phyloP scores from a whole-genome alignment of 2,113 vertebrate species.

The Cariama cristata region DNA sequence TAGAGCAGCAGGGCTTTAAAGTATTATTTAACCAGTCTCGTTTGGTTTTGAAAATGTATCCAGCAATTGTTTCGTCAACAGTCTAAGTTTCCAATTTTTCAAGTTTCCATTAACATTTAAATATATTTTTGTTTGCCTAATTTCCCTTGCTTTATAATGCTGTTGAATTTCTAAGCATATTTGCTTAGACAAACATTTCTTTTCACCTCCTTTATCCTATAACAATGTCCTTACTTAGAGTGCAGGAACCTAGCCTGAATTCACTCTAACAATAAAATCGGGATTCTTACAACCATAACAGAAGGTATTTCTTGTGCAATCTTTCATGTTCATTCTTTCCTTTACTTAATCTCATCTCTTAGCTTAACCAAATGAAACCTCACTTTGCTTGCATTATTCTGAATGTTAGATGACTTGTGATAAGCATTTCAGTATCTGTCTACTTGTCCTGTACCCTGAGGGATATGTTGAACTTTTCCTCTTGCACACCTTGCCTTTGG shows the following conservation, averaged over 20 bases:
- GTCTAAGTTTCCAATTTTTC: neutral
- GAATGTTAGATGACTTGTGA: neutral
- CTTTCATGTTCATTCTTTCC: neutral
- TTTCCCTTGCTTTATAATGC: neutral
- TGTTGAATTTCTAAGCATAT: neutral
- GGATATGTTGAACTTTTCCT: neutral
- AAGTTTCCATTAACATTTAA: neutral
- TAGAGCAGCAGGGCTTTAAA: neutral
- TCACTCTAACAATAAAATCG: neutral
- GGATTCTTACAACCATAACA: neutral
- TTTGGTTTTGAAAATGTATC: neutral
- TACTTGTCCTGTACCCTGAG: neutral
- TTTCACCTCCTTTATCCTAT: neutral
- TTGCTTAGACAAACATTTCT: neutral
- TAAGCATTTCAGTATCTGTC: neutral
- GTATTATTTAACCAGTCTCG: neutral
- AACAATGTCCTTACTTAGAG: neutral
- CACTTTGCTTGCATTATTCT: neutral
- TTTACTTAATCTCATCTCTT: neutral
- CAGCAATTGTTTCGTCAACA: neutral
- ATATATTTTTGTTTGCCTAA: neutral
- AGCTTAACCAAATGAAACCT: neutral
- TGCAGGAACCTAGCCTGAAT: neutral
- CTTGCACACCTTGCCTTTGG: neutral
- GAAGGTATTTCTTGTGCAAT: neutral